phyloP scores from a whole-genome alignment of 2,888 invertebrate species.

The Prenolepis imparis region DNA sequence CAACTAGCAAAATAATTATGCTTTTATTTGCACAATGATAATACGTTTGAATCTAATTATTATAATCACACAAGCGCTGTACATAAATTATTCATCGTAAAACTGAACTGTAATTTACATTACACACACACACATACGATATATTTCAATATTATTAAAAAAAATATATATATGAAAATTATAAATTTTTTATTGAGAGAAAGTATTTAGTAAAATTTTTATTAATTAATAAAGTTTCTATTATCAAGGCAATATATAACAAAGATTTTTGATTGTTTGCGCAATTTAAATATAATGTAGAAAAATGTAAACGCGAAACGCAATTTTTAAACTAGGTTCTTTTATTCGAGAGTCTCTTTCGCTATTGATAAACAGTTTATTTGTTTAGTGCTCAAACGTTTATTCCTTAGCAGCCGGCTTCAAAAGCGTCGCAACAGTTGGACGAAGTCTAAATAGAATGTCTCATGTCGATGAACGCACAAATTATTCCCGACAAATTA shows the following conservation, averaged over 20 bases:
- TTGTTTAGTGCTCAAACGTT: constrained; percentile 62
- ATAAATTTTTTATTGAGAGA: background rate
- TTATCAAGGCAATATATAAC: too few species aligned
- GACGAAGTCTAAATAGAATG: constrained; percentile 55
- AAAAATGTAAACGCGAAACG: background rate
- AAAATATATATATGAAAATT: background rate
- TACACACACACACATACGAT: background rate
- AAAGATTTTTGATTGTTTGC: background rate
- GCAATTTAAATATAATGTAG: background rate
- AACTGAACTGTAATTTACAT: background rate
- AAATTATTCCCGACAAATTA: constrained; percentile 67
- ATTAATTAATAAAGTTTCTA: background rate
- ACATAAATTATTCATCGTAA: background rate
- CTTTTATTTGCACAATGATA: constrained; percentile 72
- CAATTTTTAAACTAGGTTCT: constrained; percentile 15
- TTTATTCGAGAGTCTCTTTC: constrained; percentile 8
- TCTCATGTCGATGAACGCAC: constrained; percentile 41
- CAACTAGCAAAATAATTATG: constrained; percentile 77
- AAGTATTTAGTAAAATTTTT: background rate
- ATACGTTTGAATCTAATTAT: constrained; percentile 60
- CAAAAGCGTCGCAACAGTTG: constrained; percentile 71
- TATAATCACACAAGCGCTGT: constrained; percentile 3
- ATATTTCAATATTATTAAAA: background rate
- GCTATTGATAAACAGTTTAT: constrained; percentile 59
- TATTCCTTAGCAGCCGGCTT: constrained; percentile 55